phyloP scores from a whole-genome alignment of 2,113 vertebrate genomes.

The Brevimyrus niger region DNA sequence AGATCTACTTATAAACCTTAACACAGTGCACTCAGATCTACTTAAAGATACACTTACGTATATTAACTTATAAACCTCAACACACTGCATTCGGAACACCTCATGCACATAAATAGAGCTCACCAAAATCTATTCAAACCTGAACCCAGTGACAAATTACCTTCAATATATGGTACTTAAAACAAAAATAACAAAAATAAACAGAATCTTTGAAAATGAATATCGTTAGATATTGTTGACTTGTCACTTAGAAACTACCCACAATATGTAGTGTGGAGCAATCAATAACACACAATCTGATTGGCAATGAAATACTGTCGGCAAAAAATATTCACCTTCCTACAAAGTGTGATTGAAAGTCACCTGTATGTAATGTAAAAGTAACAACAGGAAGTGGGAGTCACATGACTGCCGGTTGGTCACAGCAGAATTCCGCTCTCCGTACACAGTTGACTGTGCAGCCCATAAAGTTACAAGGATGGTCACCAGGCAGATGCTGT shows the following conservation, averaged over 20 bases:
- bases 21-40: neutral
- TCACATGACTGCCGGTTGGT: neutral
- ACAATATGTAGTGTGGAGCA: neutral
- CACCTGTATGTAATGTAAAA: neutral
- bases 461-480: neutral
- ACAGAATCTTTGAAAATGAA: neutral
- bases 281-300: neutral
- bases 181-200: neutral
- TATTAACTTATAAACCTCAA: neutral
- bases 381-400: neutral
- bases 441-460: neutral
- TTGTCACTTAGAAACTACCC: neutral
- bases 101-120: neutral
- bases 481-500: neutral
- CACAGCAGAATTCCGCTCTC: neutral
- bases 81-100: neutral
- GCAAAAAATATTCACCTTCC: neutral
- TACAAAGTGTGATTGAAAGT: neutral
- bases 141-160: neutral
- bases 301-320: neutral
- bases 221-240: neutral
- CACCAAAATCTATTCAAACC: neutral
- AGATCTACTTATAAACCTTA: neutral
- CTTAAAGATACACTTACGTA: no score
- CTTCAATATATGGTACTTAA: neutral